A percentile compares a stretch with the other conserved stretches of the same genome.
phyloP scores from a whole-genome alignment of 2,113 vertebrate species.

The Alethe diademata region DNA sequence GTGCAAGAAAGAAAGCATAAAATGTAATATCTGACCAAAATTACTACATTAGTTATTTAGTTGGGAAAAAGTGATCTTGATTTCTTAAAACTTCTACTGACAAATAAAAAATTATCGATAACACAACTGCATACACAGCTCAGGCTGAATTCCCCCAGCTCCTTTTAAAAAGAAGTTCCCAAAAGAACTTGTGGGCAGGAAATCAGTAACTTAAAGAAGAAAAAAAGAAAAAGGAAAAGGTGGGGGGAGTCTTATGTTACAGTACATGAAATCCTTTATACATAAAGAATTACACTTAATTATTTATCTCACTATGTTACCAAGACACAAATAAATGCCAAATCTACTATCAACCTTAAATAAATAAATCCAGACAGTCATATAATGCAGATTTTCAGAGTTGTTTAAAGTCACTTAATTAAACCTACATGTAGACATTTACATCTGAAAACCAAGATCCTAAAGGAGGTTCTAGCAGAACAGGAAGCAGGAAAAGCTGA shows the following conservation, averaged over 20 bases:
- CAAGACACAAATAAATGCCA: background rate
- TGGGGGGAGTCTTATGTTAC: fast-evolving
- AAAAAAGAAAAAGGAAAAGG: background rate
- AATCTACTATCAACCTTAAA: background rate
- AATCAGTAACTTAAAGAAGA: background rate
- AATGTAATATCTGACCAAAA: background rate
- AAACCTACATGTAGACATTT: background rate
- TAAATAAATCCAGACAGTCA: background rate
- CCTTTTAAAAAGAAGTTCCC: background rate
- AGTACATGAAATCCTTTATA: background rate
- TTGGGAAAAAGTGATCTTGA: background rate
- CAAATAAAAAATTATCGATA: background rate
- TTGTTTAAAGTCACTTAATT: background rate
- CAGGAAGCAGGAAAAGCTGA: background rate
- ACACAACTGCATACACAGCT: background rate
- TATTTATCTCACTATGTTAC: background rate
- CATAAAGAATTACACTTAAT: background rate
- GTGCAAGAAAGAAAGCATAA: background rate
- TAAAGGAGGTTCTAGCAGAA: background rate
- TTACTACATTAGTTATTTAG: background rate
- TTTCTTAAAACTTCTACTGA: background rate
- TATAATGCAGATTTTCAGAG: background rate
- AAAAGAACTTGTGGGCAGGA: background rate
- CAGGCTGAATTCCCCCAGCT: background rate
- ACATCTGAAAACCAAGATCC: background rate